Evolutionary conservation across 2,797 vertebrate genomes (phyloP), one percentile per base, ranked within the genome.

Genomic region (Peromyscus attwateri): DNA sequence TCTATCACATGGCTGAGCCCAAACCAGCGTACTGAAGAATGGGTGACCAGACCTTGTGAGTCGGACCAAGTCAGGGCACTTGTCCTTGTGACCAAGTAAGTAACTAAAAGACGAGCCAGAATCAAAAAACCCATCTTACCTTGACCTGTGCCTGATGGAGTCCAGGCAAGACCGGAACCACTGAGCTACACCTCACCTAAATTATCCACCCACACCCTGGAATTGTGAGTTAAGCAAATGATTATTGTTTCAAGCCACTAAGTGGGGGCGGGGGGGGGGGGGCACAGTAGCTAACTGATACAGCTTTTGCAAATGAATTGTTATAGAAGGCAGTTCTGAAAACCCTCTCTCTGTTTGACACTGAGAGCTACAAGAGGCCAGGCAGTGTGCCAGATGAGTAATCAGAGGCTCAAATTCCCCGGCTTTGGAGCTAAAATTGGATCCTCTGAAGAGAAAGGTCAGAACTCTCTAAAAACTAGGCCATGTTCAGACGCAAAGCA

Each of bases 331-430:
- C 11, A 82, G 27, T 49, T 82, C 90, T 62, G 4, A 37, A 66
- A 66, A n/a, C 25, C n/a, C 27, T 55, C 23, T 75, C 49, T 92
- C 40, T 92, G 25, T 12, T 43, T 3, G 34, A 75, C 34, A 55
- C 43, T 6, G 68, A 64, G n/a, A 76, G 37, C 57, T 23, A 1
- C 14, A 49, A 49, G 43, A 92, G 17, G 13, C 37, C 76, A 91
- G 76, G 71, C 70, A 49, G 3, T 37, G 10, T n/a, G 87, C 60
- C 62, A 94, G 25, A 8, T 57, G 31, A 73, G 73, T 43, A 49
- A 93, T 60, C 40, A 14, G 68, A 23, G 37, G 70, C 64, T 92
- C 89, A 79, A 79, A 29, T 76, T 75, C 92, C 91, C 31, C 68
- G 73, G 23, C 52, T 88, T 68, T 60, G 64, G 3, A 94, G 34